Evolutionary conservation across 2,797 vertebrate genomes (phyloP).

Genomic region (Aplochiton taeniatus): DNA sequence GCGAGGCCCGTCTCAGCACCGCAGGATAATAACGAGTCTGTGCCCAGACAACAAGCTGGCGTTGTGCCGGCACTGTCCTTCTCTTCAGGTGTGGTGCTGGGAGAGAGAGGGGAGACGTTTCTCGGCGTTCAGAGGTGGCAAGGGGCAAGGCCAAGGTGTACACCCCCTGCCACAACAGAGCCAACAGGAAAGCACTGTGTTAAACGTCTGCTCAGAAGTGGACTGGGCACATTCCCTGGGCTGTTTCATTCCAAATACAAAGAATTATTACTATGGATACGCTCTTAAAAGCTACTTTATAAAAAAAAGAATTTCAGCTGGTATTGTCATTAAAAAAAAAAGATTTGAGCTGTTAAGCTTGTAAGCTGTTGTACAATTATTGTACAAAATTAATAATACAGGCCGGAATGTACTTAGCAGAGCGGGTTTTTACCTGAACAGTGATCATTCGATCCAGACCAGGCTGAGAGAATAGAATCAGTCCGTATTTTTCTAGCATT

Average conservation of each 20-base stretch:
- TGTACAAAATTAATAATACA: too few species aligned
- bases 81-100: constrained; percentile 12
- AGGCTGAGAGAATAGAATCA: too few species aligned
- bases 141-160: neutral
- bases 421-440: too few species aligned
- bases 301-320: too few species aligned
- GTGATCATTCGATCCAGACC: too few species aligned
- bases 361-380: too few species aligned
- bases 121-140: constrained; percentile 22
- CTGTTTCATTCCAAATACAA: neutral
- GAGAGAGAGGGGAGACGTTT: constrained; percentile 5
- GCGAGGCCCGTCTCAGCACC: constrained; percentile 24
- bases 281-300: too few species aligned
- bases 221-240: constrained; percentile 22
- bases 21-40: constrained; percentile 66
- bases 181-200: constrained; percentile 28
- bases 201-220: constrained; percentile 5
- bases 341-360: too few species aligned
- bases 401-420: too few species aligned
- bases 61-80: constrained; percentile 32
- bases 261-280: too few species aligned
- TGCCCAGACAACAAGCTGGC: constrained; percentile 35
- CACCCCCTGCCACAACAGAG: neutral
- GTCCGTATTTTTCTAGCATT: too few species aligned
- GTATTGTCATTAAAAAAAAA: too few species aligned